Percentiles rank a stretch among this genome's conserved stretches.
Evolutionary conservation across 2,888 invertebrate species (phyloP).

Genomic region (Germaria angustata): DNA sequence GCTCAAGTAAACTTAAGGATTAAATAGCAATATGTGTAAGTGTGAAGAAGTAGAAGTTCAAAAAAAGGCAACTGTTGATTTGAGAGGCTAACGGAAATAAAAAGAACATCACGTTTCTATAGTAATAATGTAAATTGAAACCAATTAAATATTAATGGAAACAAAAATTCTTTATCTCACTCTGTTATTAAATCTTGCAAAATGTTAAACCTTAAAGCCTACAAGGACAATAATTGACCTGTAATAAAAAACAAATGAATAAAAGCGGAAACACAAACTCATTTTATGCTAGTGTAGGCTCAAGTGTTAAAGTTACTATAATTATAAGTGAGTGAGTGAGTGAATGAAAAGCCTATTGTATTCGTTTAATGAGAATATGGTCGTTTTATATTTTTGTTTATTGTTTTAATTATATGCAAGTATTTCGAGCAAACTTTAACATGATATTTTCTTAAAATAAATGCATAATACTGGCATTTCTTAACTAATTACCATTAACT

Average conservation of each 20-base stretch:
- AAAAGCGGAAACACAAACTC: not conserved
- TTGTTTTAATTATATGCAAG: not conserved
- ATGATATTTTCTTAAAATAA: not conserved
- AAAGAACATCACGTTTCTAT: conserved; percentile 48
- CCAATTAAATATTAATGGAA: conserved; percentile 66
- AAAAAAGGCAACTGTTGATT: conserved; percentile 4
- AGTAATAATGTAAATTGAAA: conserved; percentile 66
- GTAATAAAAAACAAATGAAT: not conserved
- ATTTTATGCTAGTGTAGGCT: not conserved
- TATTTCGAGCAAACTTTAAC: not conserved
- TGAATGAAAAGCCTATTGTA: not conserved
- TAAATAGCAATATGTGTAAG: not conserved
- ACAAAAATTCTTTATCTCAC: not conserved
- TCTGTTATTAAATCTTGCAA: not conserved
- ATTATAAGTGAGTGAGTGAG: not conserved
- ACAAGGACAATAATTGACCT: not conserved
- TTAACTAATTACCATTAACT: no score
- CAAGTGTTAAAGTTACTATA: not conserved
- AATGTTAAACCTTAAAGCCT: not conserved
- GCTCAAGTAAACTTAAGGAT: conserved; percentile 7
- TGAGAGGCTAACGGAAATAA: not conserved
- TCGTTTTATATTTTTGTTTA: not conserved
- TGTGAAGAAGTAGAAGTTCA: not conserved
- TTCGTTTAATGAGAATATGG: not conserved
- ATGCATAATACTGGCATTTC: not conserved